A percentile compares a stretch with the other conserved stretches of the same genome.
These are phyloP conservation scores for Listronotus oregonensis DNA, from an alignment of 1,140 invertebrate species.

Conservation along the genomic window DNA sequence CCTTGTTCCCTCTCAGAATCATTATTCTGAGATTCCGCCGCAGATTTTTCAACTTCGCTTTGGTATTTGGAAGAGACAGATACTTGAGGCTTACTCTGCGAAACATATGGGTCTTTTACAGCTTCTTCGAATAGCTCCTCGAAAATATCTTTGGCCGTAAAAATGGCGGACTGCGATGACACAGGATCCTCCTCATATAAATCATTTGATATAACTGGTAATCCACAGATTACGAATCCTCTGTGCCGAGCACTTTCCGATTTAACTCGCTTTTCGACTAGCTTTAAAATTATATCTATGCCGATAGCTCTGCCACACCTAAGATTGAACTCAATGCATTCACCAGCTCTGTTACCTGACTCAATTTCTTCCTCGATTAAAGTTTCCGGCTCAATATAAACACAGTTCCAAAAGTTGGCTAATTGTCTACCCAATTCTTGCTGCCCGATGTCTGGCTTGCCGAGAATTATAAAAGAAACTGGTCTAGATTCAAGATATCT, in stretches of 20 bases:
- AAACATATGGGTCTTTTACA: slow-evolving; percentile 43
- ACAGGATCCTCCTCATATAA: slow-evolving; percentile 53
- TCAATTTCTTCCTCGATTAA: slow-evolving; percentile 62
- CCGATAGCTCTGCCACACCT: slow-evolving; percentile 57
- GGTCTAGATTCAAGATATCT: slow-evolving; percentile 59
- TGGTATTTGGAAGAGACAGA: slow-evolving; percentile 36
- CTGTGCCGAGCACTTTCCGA: slow-evolving; percentile 59
- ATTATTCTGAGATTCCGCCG: slow-evolving; percentile 41
- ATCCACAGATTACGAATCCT: slow-evolving; percentile 64
- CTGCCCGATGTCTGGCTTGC: slow-evolving; percentile 62
- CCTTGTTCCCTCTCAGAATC: neutral
- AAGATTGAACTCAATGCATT: slow-evolving; percentile 61
- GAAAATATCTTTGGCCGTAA: slow-evolving; percentile 56
- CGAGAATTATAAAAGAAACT: slow-evolving; percentile 62
- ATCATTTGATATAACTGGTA: slow-evolving; percentile 61
- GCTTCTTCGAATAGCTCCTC: slow-evolving; percentile 51
- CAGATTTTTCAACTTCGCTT: slow-evolving; percentile 44
- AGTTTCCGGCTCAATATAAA: slow-evolving; percentile 62
- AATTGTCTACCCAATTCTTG: slow-evolving; percentile 59
- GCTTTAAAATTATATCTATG: slow-evolving; percentile 56
- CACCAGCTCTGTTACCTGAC: slow-evolving; percentile 57
- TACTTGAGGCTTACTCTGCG: slow-evolving; percentile 29
- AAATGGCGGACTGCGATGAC: slow-evolving; percentile 58
- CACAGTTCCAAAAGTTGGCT: slow-evolving; percentile 60
- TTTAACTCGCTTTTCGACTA: slow-evolving; percentile 59